These are phyloP conservation scores for Sparus aurata DNA, from an alignment of 2,797 vertebrate genomes.

Conservation along the genomic window DNA sequence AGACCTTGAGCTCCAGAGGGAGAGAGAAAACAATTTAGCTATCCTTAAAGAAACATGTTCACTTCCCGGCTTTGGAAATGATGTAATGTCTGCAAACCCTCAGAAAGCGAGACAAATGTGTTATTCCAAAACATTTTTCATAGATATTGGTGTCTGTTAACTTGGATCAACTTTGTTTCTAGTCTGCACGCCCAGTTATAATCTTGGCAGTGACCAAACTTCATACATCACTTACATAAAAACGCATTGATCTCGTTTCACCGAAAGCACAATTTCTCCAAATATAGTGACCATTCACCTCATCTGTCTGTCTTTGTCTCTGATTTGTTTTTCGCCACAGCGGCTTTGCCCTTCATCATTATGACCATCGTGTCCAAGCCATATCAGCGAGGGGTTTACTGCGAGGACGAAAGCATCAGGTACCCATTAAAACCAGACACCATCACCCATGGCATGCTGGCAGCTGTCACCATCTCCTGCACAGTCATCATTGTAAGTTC, in stretches of 20 bases:
- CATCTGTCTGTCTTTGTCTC: background rate
- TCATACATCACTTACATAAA: background rate
- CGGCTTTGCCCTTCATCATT: constrained; percentile 90
- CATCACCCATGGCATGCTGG: constrained; percentile 92
- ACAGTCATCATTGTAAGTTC: constrained; percentile 90
- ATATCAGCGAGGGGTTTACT: constrained; percentile 91
- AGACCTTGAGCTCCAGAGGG: constrained; percentile 24
- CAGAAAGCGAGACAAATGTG: constrained; percentile 42
- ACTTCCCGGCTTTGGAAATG: constrained; percentile 41
- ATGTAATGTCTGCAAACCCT: constrained; percentile 70
- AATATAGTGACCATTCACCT: constrained; percentile 15
- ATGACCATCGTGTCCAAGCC: constrained; percentile 90
- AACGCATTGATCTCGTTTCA: background rate
- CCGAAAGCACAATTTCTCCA: background rate
- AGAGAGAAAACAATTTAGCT: constrained; percentile 55
- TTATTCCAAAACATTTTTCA: constrained; percentile 29
- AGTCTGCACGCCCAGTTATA: background rate
- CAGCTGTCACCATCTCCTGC: constrained; percentile 90
- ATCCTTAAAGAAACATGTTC: constrained; percentile 63
- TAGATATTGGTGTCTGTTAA: constrained; percentile 18
- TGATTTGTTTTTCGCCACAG: constrained; percentile 74
- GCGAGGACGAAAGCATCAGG: constrained; percentile 91
- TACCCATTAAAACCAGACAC: constrained; percentile 93
- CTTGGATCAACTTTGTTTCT: constrained; percentile 2
- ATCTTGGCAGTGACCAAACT: background rate